Evolutionary conservation across 1,140 invertebrate species (phyloP).

Genomic region (Phymorhynchus buccinoides): DNA sequence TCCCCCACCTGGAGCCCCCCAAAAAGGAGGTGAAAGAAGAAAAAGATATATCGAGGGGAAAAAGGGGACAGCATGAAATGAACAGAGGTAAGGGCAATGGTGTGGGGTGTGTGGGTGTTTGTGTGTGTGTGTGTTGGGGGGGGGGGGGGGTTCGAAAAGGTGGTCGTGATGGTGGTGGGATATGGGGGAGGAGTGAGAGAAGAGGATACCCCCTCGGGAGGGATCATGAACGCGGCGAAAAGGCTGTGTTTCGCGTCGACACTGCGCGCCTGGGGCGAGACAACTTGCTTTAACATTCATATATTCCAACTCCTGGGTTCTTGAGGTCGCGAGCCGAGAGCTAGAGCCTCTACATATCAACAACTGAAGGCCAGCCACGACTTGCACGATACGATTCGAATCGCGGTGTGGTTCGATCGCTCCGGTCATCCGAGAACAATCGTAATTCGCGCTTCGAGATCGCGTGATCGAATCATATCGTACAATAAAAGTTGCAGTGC

Average conservation of each 20-base stretch:
- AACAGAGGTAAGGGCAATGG: no score
- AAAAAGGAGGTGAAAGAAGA: no score
- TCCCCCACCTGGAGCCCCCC: no score
- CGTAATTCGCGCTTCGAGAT: no score
- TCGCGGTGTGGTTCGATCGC: no score
- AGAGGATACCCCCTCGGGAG: neutral
- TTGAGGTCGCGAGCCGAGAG: neutral
- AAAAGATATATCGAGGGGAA: no score
- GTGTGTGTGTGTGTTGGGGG: neutral
- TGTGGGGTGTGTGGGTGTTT: neutral
- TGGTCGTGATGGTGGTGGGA: neutral
- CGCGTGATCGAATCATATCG: no score
- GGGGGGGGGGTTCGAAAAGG: neutral
- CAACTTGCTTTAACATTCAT: neutral
- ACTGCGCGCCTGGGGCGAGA: neutral
- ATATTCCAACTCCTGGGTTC: neutral
- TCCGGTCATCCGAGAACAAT: no score
- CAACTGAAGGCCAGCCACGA: neutral
- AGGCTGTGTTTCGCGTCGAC: neutral
- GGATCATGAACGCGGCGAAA: neutral
- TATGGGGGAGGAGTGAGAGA: neutral
- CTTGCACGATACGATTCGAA: no score
- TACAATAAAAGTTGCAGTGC: no score
- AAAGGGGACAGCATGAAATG: no score
- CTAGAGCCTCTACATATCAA: no score